Evolutionary conservation across 2,797 vertebrate species (phyloP), one percentile per base, ranked within the genome.

Genomic region (Rhabdomys pumilio): DNA sequence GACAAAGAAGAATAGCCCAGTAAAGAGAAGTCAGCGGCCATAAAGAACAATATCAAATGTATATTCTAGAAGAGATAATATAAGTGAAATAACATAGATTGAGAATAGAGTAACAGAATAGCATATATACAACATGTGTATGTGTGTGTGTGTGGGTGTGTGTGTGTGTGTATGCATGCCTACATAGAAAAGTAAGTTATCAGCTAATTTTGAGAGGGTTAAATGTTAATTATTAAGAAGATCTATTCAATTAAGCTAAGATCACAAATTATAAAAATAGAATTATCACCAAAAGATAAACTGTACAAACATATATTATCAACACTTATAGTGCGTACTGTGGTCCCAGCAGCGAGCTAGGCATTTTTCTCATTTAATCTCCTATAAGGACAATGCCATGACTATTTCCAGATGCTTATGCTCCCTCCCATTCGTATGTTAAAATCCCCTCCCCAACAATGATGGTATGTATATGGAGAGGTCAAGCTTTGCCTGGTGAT

Each of bases 201-300:
- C 34, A 89, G 53, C 81, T 67, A 9, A 88, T 44, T 69, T 79
- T 79, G n/a, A 73, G 72, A 89, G 59, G 59, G 61, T 38, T 38
- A 38, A 38, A 38, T 38, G 9, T 34, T n/a, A 69, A 41, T 61
- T 29, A 50, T 76, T 44, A 63, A 63, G 19, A 93, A 77, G 61
- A 55, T 55, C 44, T 47, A 63, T 38, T 29, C 34, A 47, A 94
- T 61, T 44, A n/a, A 47, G 6, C 6, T 86, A 14, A 73, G 14
- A 22, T 19, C 47, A 65, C 13, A 53, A 31, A 38, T 87, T 29
- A 47, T 47, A 87, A 34, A 75, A 72, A 72, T 50, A 79, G 41
- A 91, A 93, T 41, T 65, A 50, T 13, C 20, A 86, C 11, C 15
- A 47, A 93, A 87, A 82, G 17, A 87, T 87, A 53, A 57, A 75